A percentile compares a stretch with the other conserved stretches of the same genome.
Conservation (phyloP, 2,113 vertebrate genomes). For the Phocoena sinus region DNA sequence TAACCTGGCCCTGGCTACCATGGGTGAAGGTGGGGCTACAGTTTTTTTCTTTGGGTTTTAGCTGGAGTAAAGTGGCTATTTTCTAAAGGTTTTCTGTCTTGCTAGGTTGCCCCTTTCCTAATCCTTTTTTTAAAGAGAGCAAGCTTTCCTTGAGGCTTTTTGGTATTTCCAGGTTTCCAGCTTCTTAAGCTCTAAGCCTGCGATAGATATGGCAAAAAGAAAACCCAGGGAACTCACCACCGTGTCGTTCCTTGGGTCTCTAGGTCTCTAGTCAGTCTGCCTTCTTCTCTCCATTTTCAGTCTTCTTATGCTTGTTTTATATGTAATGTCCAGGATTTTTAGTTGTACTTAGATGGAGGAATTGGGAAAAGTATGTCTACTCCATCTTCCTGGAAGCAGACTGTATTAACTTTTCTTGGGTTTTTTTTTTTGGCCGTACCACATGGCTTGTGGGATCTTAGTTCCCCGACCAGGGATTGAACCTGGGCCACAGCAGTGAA, state of each 20-base stretch:
- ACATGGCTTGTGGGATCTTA: background rate
- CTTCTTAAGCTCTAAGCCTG: background rate
- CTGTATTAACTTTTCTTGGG: background rate
- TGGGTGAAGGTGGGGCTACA: background rate
- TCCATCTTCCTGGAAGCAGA: background rate
- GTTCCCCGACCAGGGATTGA: background rate
- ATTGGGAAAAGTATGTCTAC: background rate
- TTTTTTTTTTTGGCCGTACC: background rate
- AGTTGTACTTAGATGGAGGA: background rate
- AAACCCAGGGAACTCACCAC: background rate
- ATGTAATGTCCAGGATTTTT: background rate
- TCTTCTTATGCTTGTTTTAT: background rate
- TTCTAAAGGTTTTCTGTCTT: background rate
- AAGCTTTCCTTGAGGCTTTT: background rate
- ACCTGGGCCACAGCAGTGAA: background rate
- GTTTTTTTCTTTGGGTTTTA: background rate
- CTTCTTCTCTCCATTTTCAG: background rate
- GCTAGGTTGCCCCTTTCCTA: background rate
- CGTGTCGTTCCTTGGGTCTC: background rate
- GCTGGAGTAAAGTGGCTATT: background rate
- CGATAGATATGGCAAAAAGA: background rate
- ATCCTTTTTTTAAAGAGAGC: background rate
- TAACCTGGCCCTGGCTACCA: background rate
- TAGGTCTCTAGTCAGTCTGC: background rate
- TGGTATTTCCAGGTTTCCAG: background rate